These are phyloP conservation scores for Lissonota sp. DNA, from an alignment of 2,888 invertebrate genomes.

Conservation along the genomic window DNA sequence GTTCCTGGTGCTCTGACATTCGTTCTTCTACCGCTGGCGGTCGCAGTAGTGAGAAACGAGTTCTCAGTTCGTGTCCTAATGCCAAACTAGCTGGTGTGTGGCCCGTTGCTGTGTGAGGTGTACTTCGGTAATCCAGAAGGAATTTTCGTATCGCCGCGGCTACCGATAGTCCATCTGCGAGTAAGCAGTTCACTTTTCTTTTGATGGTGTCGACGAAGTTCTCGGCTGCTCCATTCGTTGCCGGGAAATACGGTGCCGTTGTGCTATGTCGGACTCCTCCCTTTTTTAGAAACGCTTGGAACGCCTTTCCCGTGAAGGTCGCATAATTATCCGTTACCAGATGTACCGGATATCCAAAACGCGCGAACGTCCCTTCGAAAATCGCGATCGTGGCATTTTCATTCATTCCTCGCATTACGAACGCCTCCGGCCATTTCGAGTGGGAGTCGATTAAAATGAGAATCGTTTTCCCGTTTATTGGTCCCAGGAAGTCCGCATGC, in stretches of 20 bases:
- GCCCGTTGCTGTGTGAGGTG: conserved; percentile 43
- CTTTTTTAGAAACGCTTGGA: conserved; percentile 13
- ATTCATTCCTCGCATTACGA: conserved; percentile 52
- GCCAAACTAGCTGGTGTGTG: conserved; percentile 37
- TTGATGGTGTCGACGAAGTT: conserved; percentile 59
- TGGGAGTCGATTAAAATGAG: conserved; percentile 70
- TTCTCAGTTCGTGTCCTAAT: conserved; percentile 38
- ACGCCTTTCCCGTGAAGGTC: conserved; percentile 17
- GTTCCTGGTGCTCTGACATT: conserved; percentile 18
- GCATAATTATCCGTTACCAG: conserved; percentile 36
- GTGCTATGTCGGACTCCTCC: conserved; percentile 24
- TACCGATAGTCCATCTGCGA: conserved; percentile 31
- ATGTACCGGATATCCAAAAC: conserved; percentile 20
- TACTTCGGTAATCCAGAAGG: conserved; percentile 51
- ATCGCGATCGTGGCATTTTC: conserved; percentile 64
- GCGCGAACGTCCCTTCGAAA: conserved; percentile 67
- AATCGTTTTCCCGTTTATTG: conserved; percentile 63
- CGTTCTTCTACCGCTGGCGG: conserved; percentile 26
- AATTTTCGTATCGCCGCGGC: conserved; percentile 38
- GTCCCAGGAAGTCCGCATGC: conserved; percentile 73
- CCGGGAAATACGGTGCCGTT: conserved; percentile 32
- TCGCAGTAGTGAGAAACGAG: conserved; percentile 37
- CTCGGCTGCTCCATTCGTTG: conserved; percentile 22
- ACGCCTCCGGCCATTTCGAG: conserved; percentile 72
- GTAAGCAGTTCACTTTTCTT: conserved; percentile 44